Evolutionary conservation across 2,797 vertebrate species (phyloP).

Genomic region (Pseudochromis fuscus): DNA sequence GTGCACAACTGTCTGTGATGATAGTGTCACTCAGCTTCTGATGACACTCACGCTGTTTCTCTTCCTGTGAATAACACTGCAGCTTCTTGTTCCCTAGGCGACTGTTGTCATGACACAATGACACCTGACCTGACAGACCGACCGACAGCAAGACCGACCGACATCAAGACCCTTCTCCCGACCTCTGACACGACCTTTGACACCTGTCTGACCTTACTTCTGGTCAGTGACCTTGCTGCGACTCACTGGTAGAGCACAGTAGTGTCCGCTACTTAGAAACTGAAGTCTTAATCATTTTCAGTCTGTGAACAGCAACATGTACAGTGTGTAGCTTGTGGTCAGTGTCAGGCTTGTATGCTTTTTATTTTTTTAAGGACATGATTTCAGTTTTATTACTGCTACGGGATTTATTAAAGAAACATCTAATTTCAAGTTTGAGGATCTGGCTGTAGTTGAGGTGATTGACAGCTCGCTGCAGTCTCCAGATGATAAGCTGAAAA

Average conservation of each 20-base stretch:
- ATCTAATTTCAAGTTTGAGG: not conserved
- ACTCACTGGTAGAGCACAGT: slow-evolving; percentile 42
- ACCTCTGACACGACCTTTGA: slow-evolving; percentile 81
- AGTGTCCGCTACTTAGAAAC: slow-evolving; percentile 3
- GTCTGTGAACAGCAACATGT: slow-evolving; percentile 33
- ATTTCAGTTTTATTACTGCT: no score
- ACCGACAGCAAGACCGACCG: slow-evolving; percentile 77
- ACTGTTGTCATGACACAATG: slow-evolving; percentile 82
- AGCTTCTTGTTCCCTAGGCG: slow-evolving; percentile 84
- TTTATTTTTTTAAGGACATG: not conserved
- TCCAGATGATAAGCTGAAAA: no score
- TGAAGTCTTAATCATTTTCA: slow-evolving; percentile 12
- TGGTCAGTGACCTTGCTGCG: slow-evolving; percentile 66
- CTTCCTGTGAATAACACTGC: slow-evolving; percentile 74
- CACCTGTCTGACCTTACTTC: slow-evolving; percentile 73
- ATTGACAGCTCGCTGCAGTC: no score
- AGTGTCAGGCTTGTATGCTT: not conserved
- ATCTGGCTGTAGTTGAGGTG: no score
- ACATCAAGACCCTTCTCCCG: slow-evolving; percentile 68
- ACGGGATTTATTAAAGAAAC: not conserved
- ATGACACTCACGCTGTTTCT: slow-evolving; percentile 44
- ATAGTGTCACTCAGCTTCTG: slow-evolving; percentile 8
- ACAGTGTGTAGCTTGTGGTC: slow-evolving; percentile 18
- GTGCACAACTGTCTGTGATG: not conserved
- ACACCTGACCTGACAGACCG: slow-evolving; percentile 80